Conservation (phyloP, 2,797 vertebrate species). For the Echiichthys vipera region DNA sequence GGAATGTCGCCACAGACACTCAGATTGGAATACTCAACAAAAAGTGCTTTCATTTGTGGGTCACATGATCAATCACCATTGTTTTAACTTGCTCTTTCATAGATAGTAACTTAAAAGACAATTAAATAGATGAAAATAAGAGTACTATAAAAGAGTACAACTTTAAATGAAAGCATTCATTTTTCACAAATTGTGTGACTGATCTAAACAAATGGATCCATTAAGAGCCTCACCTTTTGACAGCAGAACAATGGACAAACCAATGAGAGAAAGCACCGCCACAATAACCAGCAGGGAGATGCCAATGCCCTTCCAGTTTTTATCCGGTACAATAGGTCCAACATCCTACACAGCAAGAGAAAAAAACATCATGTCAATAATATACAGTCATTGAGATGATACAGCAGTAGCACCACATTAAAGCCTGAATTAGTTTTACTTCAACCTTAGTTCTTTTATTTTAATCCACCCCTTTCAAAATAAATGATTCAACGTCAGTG, state of each 20-base stretch:
- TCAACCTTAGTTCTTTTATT: background rate
- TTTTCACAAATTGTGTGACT: background rate
- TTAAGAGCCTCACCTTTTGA: slow-evolving; percentile 73
- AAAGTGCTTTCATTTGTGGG: too few relatives aligned
- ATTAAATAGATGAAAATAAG: too few relatives aligned
- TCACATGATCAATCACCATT: too few relatives aligned
- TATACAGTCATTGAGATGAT: too few relatives aligned
- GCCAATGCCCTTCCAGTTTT: slow-evolving; percentile 85
- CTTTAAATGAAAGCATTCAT: too few relatives aligned
- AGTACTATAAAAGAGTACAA: too few relatives aligned
- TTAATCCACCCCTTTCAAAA: background rate
- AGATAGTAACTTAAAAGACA: too few relatives aligned
- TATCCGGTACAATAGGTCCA: slow-evolving; percentile 66
- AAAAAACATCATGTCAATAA: background rate
- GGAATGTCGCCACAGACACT: too few relatives aligned
- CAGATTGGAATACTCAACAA: too few relatives aligned
- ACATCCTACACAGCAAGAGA: slow-evolving; percentile 69
- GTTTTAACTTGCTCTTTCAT: too few relatives aligned
- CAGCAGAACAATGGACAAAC: slow-evolving; percentile 82
- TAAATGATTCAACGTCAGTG: background rate
- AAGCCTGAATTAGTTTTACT: background rate
- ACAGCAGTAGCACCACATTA: too few relatives aligned
- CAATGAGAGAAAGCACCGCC: slow-evolving; percentile 80
- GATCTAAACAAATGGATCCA: background rate
- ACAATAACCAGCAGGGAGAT: slow-evolving; percentile 85